These are phyloP conservation scores for Paratrypauchen microcephalus DNA, from an alignment of 2,797 vertebrate species.

Conservation along the genomic window DNA sequence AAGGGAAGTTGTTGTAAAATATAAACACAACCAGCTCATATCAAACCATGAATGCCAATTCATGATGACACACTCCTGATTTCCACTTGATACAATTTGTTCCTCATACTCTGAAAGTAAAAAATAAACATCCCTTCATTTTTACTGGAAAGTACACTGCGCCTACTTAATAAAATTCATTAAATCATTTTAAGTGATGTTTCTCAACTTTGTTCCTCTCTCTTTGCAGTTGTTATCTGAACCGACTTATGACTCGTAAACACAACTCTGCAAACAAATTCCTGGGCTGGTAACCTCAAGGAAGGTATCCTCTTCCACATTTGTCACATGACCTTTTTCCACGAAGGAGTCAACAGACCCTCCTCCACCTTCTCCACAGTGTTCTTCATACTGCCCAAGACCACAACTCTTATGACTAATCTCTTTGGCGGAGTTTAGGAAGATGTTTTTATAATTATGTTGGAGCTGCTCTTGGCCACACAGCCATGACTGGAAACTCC, in stretches of 20 bases:
- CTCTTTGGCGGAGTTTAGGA: not conserved
- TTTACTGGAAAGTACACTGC: not conserved
- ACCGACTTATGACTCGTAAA: conserved; percentile 40
- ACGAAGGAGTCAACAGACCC: conserved; percentile 6
- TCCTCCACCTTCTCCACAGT: conserved; percentile 23
- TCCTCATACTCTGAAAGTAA: not conserved
- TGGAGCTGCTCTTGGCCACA: conserved; percentile 27
- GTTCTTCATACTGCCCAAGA: conserved; percentile 14
- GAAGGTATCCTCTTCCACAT: conserved; percentile 46
- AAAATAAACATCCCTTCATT: not conserved
- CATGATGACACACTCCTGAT: not conserved
- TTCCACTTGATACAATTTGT: not conserved
- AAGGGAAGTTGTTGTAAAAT: not conserved
- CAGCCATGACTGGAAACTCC: conserved; percentile 29
- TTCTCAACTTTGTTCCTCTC: not conserved
- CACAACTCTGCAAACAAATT: conserved; percentile 47
- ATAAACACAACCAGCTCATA: not conserved
- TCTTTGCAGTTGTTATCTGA: conserved; percentile 50
- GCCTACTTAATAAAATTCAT: not conserved
- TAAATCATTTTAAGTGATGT: not conserved
- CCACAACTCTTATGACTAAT: not conserved
- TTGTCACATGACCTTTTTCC: conserved; percentile 17
- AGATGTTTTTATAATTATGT: conserved; percentile 28
- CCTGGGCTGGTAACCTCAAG: conserved; percentile 41
- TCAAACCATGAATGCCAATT: not conserved